phyloP scores from a whole-genome alignment of 2,888 invertebrate species.

The Dryobota labecula region DNA sequence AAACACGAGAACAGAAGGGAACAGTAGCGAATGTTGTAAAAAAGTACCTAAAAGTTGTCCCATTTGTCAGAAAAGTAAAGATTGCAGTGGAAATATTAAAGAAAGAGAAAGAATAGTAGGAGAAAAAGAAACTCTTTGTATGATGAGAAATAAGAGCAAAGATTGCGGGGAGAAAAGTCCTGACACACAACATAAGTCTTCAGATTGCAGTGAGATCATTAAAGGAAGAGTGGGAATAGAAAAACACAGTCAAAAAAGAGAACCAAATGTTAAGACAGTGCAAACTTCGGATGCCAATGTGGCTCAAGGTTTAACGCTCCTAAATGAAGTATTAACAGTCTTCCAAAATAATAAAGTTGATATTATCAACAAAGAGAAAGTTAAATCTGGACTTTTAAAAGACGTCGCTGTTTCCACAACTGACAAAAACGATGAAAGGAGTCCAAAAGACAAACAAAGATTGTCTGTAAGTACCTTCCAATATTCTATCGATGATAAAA shows the following conservation, averaged over 20 bases:
- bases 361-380: conserved; percentile 62
- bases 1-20: conserved; percentile 63
- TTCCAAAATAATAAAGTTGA: conserved; percentile 81
- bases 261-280: conserved; percentile 67
- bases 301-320: conserved; percentile 75
- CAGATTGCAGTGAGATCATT: conserved; percentile 25
- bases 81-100: conserved; percentile 24
- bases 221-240: conserved; percentile 28
- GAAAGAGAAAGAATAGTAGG: conserved; percentile 40
- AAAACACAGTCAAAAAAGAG: conserved; percentile 17
- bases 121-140: conserved; percentile 9
- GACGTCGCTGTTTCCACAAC: conserved; percentile 78
- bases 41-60: conserved; percentile 71
- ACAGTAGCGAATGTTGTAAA: conserved; percentile 51
- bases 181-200: conserved; percentile 38
- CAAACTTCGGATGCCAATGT: conserved; percentile 78
- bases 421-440: conserved; percentile 57
- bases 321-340: conserved; percentile 84
- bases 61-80: conserved; percentile 69
- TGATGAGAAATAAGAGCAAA: conserved; percentile 11
- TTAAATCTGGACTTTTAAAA: conserved; percentile 73
- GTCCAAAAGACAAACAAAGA: conserved; percentile 59
- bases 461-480: conserved; percentile 72
- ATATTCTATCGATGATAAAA: conserved; percentile 74
- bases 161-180: not conserved